Base-by-base conservation (phyloP, 2,113 vertebrate species). In the Machaerirhynchus nigripectus region DNA sequence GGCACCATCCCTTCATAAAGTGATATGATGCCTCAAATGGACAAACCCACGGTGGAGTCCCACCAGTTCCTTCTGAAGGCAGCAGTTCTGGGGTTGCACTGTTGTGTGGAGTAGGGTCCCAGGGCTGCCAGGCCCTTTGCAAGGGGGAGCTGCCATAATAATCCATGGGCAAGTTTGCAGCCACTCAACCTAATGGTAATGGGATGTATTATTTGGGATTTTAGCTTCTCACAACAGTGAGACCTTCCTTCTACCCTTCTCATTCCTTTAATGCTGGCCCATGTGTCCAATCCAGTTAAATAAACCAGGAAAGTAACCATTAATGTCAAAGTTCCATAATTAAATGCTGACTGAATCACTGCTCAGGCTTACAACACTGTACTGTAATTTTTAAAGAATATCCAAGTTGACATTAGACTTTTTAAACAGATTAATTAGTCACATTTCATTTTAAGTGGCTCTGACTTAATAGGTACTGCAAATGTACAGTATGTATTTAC, bases 401-500 rank as follows among this genome's bases (percentile, higher is more conserved):
- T 94, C 94, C 94, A 87, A 96, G 95, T 95, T 97, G 97, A 96
- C 97, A 96, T 78, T 76, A 93, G 82, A 87, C 84, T 90, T 96
- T 94, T 96, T 63, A 95, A 97, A 97, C 83, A 97, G 96, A 97
- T 98, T 98, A 98, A 98, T 98, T 97, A 98, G 96, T 95, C 96
- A 86, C 89, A 94, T 97, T 97, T 97, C 96, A 87, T 97, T 97
- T 95, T 95, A 97, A 67, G 49, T 96, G 91, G 94, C 7, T 11
- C 96, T 95, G 93, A 96, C 97, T 98, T 97, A 98, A 94, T 96
- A 90, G 82, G 84, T 90, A 69, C 95, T 97, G 96, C 95, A 95
- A 96, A 97, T 82, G 63, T 96, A 93, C 86, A 90, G 95, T 97
- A 92, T 94, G 92, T 97, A 90, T 98, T 98, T 98, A 98, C 97